Evolutionary conservation across 2,113 vertebrate genomes (phyloP), one percentile per base, ranked within the genome.

Genomic region (Asarcornis scutulata): DNA sequence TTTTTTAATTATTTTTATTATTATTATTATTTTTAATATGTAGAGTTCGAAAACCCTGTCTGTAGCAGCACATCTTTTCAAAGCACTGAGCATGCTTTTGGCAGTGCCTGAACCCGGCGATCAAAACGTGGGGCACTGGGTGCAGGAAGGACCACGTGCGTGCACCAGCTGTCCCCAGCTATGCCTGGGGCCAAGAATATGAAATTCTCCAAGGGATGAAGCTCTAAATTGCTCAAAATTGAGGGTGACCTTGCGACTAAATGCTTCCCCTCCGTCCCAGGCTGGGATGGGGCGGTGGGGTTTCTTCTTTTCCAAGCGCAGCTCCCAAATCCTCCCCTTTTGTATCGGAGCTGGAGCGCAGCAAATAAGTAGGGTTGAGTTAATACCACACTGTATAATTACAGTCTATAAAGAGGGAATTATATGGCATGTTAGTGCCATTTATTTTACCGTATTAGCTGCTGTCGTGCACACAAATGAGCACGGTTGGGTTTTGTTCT

Each of bases 151-250:
- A 12, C 21, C 48, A 50, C 48, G 23, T 52, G 50, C 23, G 23
- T 52, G 50, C 50, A 12, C 50, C 50, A 12, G 48, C 59, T 53
- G 6, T 14, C 42, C 55, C 18, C 64, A 48, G 75, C 59, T 31
- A 2, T 34, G 64, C 6, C 0, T 7, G 36, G 59, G 46, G 23
- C 23, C 3, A 2, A 0, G 0, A 38, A 11, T 7, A 7, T 21
- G 7, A 15, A 25, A 56, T 34, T 52, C 53, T 58, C 40, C 3
- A 17, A 36, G 36, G 7, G 2, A 75, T 25, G 7, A 52, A 25
- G 6, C 42, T 31, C 32, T 8, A 27, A 9, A 26, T 11, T 29
- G 32, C 79, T 46, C 40, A 5, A 15, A 38, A 44, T 7, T 52
- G 9, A 29, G 17, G 40, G 17, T 26, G 8, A 53, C 52, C 16